phyloP scores from a whole-genome alignment of 2,888 invertebrate species.

The Pandemis heparana region DNA sequence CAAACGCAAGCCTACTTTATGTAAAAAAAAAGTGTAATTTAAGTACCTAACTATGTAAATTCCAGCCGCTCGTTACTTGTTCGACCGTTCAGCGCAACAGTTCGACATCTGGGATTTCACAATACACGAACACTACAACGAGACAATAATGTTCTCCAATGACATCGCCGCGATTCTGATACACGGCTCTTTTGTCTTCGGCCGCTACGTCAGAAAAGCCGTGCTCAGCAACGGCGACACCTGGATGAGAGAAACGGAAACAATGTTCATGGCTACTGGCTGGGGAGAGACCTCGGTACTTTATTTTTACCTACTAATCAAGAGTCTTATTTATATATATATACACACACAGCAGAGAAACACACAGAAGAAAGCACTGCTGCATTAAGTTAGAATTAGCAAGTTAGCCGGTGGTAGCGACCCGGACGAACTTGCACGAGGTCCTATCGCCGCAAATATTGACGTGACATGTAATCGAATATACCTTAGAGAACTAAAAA shows the following conservation, averaged over 20 bases:
- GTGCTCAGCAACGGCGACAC: constrained; percentile 46
- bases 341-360: no score
- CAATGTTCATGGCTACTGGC: constrained; percentile 54
- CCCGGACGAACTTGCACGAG: no score
- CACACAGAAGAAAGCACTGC: no score
- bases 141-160: constrained; percentile 49
- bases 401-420: no score
- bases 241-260: constrained; percentile 56
- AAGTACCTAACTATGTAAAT: constrained; percentile 16
- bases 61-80: constrained; percentile 54
- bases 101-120: constrained; percentile 54
- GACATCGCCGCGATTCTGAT: constrained; percentile 57
- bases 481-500: no score
- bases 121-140: constrained; percentile 54
- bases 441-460: no score
- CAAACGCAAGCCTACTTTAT: no score
- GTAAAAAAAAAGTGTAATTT: no score
- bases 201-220: constrained; percentile 49
- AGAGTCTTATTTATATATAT: not conserved
- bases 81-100: constrained; percentile 45
- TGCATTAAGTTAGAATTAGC: no score
- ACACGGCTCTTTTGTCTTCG: constrained; percentile 49
- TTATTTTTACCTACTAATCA: not conserved
- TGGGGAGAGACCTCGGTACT: constrained; percentile 58
- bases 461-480: no score